These are phyloP conservation scores for Julus scanicus DNA, from an alignment of 2,888 invertebrate genomes.

Conservation along the genomic window DNA sequence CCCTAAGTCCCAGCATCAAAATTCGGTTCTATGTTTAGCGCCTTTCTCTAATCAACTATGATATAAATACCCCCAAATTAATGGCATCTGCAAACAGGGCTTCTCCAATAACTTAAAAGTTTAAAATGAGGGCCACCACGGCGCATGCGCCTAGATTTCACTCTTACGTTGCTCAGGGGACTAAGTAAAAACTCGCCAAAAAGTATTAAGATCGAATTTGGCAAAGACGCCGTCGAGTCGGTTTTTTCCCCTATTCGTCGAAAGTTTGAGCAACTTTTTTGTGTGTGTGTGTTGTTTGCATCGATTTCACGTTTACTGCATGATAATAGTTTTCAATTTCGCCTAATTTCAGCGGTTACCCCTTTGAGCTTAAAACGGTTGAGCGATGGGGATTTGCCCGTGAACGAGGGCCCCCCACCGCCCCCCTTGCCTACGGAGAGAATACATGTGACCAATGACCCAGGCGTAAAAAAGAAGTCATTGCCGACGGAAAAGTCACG, in stretches of 20 bases:
- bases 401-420: neutral
- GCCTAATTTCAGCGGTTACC: neutral
- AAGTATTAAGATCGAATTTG: neutral
- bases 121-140: neutral
- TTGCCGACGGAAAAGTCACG: no score
- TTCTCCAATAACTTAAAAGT: neutral
- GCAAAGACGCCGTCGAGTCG: neutral
- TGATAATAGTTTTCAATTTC: neutral
- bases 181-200: neutral
- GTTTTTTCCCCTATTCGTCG: neutral
- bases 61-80: slow-evolving; percentile 26
- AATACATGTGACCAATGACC: no score
- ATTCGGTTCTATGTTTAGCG: slow-evolving; percentile 2
- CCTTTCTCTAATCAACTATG: neutral
- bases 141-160: neutral
- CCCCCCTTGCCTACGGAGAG: neutral
- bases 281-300: neutral
- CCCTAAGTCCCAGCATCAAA: neutral
- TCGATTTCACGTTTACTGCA: no score
- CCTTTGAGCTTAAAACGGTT: neutral
- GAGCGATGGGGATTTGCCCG: neutral
- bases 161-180: no score
- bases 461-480: neutral
- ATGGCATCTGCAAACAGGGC: neutral
- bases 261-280: neutral